Evolutionary conservation across 1,140 invertebrate genomes (phyloP), one percentile per base, ranked within the genome.

Genomic region (Drosophila busckii): DNA sequence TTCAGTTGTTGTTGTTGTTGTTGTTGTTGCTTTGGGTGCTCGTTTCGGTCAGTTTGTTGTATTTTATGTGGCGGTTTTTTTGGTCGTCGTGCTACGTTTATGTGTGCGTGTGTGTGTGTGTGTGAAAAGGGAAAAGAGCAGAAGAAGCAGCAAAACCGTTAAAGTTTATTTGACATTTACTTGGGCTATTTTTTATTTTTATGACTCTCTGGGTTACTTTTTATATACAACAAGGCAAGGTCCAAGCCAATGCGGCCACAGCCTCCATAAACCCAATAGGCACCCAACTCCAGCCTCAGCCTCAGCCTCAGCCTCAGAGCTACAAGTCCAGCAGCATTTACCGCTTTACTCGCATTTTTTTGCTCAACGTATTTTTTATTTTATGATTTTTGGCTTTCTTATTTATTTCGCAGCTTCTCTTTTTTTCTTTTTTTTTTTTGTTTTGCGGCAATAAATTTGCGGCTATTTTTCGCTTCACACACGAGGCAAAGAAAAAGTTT

Each of bases 161-260:
- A 84, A 83, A 83, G 62, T 83, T 83, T 83, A 84, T 78, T 83
- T 84, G 76, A 84, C 76, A 83, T 83, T 80, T 84, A 83, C 78
- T 84, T 78, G 63, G 76, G 76, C 65, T 83, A 76, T 83, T 84
- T 82, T 82, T 82, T 76, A 82, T 70, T 83, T 82, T 83, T 83
- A 83, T 76, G 76, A 70, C 76, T 75, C 61, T 65, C 44, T 56
- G 70, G 53, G 54, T 62, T 70, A 59, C 56, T 68, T 68, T 64
- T 53, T 62, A 53, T 42, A 34, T 19, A 25, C 13, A 23, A 48
- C 10, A 50, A 2, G 17, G 2, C 16, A 17, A 15, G 4, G 23
- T 38, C 22, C 16, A 50, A 15, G 40, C 35, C 15, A 20, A 19
- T 42, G 19, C 13, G 20, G 15, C 41, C 32, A 38, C 31, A 13